Conservation (phyloP, 2,888 invertebrate species). For the Erebia epiphron region DNA sequence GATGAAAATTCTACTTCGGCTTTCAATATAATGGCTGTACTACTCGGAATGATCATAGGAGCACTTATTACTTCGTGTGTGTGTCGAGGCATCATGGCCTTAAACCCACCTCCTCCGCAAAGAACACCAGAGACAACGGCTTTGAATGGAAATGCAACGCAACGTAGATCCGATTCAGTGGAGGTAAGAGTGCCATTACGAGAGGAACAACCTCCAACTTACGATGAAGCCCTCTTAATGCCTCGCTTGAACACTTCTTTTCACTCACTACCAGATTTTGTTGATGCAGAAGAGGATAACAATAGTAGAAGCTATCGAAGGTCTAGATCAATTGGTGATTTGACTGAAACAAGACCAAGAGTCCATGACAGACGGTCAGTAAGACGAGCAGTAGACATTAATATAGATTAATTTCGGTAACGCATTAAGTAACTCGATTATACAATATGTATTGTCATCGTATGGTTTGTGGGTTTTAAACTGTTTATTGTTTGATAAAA, state of each 20-base stretch:
- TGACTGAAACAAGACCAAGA: constrained; percentile 65
- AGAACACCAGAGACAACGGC: constrained; percentile 70
- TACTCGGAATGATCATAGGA: constrained; percentile 79
- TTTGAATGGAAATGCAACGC: constrained; percentile 54
- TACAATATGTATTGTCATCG: not conserved
- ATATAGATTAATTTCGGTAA: constrained; percentile 46
- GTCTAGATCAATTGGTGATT: constrained; percentile 76
- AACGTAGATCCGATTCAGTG: constrained; percentile 59
- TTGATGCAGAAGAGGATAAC: constrained; percentile 60
- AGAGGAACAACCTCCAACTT: constrained; percentile 85
- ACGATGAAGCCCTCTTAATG: constrained; percentile 90
- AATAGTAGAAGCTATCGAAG: constrained; percentile 58
- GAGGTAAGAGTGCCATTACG: constrained; percentile 63
- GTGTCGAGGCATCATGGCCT: constrained; percentile 75
- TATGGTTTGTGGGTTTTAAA: not conserved
- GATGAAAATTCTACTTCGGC: constrained; percentile 60
- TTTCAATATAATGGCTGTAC: constrained; percentile 82
- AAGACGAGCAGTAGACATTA: constrained; percentile 68
- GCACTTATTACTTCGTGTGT: constrained; percentile 82
- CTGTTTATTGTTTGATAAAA: not conserved
- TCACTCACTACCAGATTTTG: constrained; percentile 80
- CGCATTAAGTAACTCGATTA: not conserved
- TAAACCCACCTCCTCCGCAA: constrained; percentile 63
- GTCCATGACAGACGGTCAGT: constrained; percentile 66
- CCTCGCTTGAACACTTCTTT: constrained; percentile 86